phyloP scores from a whole-genome alignment of 2,797 vertebrate species.

The Silurus aristotelis region DNA sequence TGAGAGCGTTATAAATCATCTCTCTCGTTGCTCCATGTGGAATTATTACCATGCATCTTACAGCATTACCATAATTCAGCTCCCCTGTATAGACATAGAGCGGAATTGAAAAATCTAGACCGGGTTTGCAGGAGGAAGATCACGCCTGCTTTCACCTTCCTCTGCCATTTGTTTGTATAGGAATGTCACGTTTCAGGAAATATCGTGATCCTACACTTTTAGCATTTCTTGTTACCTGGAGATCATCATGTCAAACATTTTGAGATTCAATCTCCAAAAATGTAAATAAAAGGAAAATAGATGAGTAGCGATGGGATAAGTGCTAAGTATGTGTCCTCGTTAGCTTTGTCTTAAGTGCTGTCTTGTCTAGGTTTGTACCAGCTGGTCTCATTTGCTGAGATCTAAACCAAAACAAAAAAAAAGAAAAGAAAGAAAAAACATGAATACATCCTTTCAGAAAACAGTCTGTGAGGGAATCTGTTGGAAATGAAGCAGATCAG shows the following conservation, averaged over 20 bases:
- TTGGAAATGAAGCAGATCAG: neutral
- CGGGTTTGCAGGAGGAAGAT: slow-evolving; percentile 25
- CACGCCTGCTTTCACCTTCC: slow-evolving; percentile 16
- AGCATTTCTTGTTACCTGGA: neutral
- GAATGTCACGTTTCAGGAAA: slow-evolving; percentile 20
- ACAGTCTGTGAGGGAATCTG: neutral
- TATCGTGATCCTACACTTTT: neutral
- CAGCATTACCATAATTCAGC: slow-evolving; percentile 67
- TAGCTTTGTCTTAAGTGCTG: slow-evolving; percentile 39
- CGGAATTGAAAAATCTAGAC: slow-evolving; percentile 48
- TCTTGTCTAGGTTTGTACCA: slow-evolving; percentile 37
- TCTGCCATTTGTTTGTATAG: slow-evolving; percentile 19
- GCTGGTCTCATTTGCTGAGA: slow-evolving; percentile 42
- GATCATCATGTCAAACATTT: neutral
- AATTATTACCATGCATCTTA: slow-evolving; percentile 73
- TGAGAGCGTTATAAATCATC: slow-evolving; percentile 86
- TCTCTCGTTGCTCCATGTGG: slow-evolving; percentile 65
- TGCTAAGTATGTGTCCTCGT: slow-evolving; percentile 27
- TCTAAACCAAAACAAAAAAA: slow-evolving; percentile 10
- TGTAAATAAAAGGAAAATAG: neutral
- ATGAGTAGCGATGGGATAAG: slow-evolving; percentile 16
- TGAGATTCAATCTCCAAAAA: too few species aligned
- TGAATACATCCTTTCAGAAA: slow-evolving; percentile 7
- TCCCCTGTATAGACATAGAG: slow-evolving; percentile 21
- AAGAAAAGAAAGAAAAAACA: slow-evolving; percentile 11